Base-by-base conservation (phyloP, 2,797 vertebrate species). In the Semotilus atromaculatus region DNA sequence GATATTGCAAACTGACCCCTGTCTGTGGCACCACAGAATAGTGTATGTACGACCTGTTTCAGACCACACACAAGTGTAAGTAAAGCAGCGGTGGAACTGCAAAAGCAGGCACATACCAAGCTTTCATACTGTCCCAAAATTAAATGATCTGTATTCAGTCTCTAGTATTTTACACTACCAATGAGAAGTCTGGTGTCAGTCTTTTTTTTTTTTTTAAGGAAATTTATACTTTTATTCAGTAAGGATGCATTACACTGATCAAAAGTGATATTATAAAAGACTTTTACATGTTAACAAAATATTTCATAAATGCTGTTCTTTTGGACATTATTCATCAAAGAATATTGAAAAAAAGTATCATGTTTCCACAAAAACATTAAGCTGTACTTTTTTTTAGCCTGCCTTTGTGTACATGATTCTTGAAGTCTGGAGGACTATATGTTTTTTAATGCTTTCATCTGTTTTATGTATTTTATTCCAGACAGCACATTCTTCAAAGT, bases 401-500 rank as follows among this genome's bases (percentile, higher is more conserved):
- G 26, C 36, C 36, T 29, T 45, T 36, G 26, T 66, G 45, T 7
- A 51, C 14, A 36, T 53, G 31, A 14, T 80, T 64, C 14, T 62
- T 29, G 26, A 62, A 62, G 60, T 62, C 60, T 31, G 60, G 6
- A 64, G 26, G 60, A 31, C 26, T 18, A 31, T 64, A 3, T 64
- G 60, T 64, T 31, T 64, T 62, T 48, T 45, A 23, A 70, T 60
- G 48, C 45, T 77, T 70, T 40, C 62, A 53, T 45, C 64, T 34
- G 62, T 68, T 84, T 77, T 45, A n/a, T 68, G 62, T 45, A 5
- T 75, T 83, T 75, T 66, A 16, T 51, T 53, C 31, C 29, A 40
- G 70, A 45, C 55, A 48, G 71, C 23, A 74, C 73, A 84, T 84
- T 84, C 19, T 67, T 68, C 31, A 67, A 77, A 77, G 48, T 60